Evolutionary conservation across 2,888 invertebrate genomes (phyloP), one percentile per base, ranked within the genome.

Genomic region (Aromia moschata): DNA sequence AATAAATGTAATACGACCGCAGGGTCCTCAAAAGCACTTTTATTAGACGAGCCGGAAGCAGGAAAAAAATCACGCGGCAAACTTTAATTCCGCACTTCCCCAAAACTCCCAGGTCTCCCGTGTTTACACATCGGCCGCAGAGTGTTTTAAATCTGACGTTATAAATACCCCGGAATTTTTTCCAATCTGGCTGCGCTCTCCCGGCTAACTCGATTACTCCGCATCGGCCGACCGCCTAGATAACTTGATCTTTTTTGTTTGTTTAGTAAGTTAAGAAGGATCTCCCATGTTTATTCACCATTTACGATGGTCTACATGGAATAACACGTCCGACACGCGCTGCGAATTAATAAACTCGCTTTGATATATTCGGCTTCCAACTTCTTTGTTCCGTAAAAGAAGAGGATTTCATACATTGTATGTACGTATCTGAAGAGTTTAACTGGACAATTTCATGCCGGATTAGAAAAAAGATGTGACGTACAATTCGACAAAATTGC

Each of bases 241-340:
- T 76, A 79, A 79, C 75, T 73, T 68, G 75, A 78, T 77, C 74
- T 71, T 62, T 25, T 71, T 71, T 79, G 75, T 80, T 79, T 79
- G 70, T 58, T 55, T 67, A 72, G 78, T 76, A 79, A 80, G 79
- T 80, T 80, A 79, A 79, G 79, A 79, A 74, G 74, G 74, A 79
- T 79, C 75, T 73, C 68, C 64, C 60, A 46, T 78, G 75, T 79
- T 79, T 79, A 74, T 75, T 73, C 74, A 71, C 72, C 74, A 77
- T 77, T 77, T 75, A 71, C 59, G 61, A 58, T 63, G 56, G 69
- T 70, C 67, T 60, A 58, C 62, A 57, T 62, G 62, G 66, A 70
- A 64, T 69, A 60, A 58, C 62, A 57, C 64, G 62, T 56, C 56
- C 37, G 56, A 58, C 64, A 60, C 64, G 64, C 58, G 60, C 38